Evolutionary conservation across 2,797 vertebrate species (phyloP).

Genomic region (Phrynocephalus guinanensis): DNA sequence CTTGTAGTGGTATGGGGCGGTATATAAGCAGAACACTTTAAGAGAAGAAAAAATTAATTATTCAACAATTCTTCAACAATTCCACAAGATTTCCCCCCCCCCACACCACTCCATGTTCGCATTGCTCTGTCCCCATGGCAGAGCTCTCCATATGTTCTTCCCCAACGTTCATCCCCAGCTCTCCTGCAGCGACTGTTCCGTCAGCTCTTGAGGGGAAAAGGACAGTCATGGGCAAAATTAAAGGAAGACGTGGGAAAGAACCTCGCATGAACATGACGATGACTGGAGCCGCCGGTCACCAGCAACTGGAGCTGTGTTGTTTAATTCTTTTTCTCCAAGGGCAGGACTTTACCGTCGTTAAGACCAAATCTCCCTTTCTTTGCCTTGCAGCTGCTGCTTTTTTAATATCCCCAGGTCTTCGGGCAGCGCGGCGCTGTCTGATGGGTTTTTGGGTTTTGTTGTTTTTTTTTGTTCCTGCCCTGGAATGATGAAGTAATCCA

Average conservation of each 20-base stretch:
- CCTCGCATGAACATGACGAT: background rate
- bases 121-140: background rate
- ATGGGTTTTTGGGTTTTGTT: background rate
- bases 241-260: background rate
- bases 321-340: constrained; percentile 39
- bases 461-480: constrained; percentile 23
- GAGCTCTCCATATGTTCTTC: background rate
- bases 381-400: constrained; percentile 2
- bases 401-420: background rate
- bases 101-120: background rate
- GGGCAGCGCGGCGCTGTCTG: background rate
- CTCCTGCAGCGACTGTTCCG: background rate
- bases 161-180: background rate
- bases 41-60: too few species aligned
- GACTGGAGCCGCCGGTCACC: background rate
- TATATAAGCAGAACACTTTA: too few species aligned
- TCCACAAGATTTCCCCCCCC: too few species aligned
- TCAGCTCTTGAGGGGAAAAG: constrained; percentile 1
- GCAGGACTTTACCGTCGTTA: constrained; percentile 24
- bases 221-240: background rate
- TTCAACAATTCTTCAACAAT: too few species aligned
- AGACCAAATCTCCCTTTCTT: constrained; percentile 25
- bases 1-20: too few species aligned
- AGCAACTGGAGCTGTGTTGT: constrained; percentile 14
- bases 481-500: constrained; percentile 26